Base-by-base conservation (phyloP, 2,113 vertebrate species). In the Ceyx melanurus region DNA sequence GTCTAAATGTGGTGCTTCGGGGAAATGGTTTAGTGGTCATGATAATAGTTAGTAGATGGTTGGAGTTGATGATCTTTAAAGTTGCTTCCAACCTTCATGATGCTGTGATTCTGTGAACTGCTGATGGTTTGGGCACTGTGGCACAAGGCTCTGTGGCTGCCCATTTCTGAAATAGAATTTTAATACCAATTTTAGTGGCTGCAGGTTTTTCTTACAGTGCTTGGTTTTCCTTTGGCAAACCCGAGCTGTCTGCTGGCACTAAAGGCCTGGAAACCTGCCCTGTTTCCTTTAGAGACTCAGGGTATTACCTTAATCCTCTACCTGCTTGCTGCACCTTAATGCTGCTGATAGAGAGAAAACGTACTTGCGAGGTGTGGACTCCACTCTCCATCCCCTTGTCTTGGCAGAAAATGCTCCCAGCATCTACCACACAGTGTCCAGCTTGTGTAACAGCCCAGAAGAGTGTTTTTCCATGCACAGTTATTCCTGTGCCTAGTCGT, bases 321-420 rank as follows among this genome's bases (percentile, higher is more conserved):
- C 74, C 57, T 54, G 7, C 58, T 79, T 31, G 28, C 29, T 77
- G 50, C 29, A 18, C 19, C 53, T 45, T 51, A 18, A 8, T 29
- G 53, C 45, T 88, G 53, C 83, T 46, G 42, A 10, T 40, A 25
- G 31, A 56, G 51, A 46, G 18, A 31, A 57, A 8, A 35, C 0
- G 0, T 22, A 21, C 46, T 28, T 14, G 6, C 0, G 0, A 42
- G 28, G 15, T n/a, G 23, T 71, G 51, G 64, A 6, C 1, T 5
- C 76, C 14, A 29, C 21, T 51, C 33, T 82, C 56, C 25, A 9
- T 73, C 33, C 71, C 61, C 17, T 23, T 2, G 2, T 18, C 5
- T 50, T 33, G 33, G 37, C 66, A 58, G 61, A 78, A 54, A n/a
- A 14, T 22, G 5, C 40, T 60, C 81, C 43, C 58, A 56, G 72